Percentiles rank a stretch among this genome's conserved stretches.
phyloP scores from a whole-genome alignment of 2,888 invertebrate genomes.

The Anaspis maculata region DNA sequence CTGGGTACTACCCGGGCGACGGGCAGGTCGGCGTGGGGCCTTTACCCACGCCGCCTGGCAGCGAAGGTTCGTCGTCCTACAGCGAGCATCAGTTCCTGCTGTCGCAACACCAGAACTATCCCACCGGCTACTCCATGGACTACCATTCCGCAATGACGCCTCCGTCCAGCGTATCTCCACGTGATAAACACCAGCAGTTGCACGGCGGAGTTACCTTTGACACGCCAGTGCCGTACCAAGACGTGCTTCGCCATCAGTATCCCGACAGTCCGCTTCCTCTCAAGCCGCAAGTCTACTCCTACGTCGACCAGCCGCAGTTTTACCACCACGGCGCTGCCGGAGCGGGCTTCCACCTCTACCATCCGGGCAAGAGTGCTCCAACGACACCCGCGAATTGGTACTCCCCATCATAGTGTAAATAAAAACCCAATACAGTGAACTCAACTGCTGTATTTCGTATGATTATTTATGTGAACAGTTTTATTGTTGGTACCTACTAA shows the following conservation, averaged over 20 bases:
- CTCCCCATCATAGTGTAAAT: constrained; percentile 40
- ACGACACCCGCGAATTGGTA: constrained; percentile 42
- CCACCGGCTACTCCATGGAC: constrained; percentile 58
- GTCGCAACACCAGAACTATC: constrained; percentile 52
- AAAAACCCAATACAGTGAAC: constrained; percentile 13
- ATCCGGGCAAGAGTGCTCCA: constrained; percentile 56
- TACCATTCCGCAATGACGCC: constrained; percentile 95
- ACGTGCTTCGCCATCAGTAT: constrained; percentile 55
- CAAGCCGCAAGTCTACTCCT: constrained; percentile 83
- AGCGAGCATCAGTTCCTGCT: constrained; percentile 56
- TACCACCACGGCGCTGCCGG: constrained; percentile 57
- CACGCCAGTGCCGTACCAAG: constrained; percentile 41
- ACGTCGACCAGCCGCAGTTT: constrained; percentile 75
- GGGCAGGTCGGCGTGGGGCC: constrained; percentile 65
- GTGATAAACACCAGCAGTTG: constrained; percentile 69
- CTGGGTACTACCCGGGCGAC: constrained; percentile 43
- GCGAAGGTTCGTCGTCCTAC: constrained; percentile 69
- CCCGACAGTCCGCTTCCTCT: constrained; percentile 64
- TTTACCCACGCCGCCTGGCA: constrained; percentile 84
- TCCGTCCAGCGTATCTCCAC: constrained; percentile 92
- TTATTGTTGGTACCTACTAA: constrained; percentile 24
- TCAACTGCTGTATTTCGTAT: constrained; percentile 19
- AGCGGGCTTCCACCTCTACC: constrained; percentile 78
- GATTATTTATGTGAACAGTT: constrained; percentile 24
- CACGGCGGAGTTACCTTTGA: constrained; percentile 47